Evolutionary conservation across 2,888 invertebrate species (phyloP).

Genomic region (Bugula neritina): DNA sequence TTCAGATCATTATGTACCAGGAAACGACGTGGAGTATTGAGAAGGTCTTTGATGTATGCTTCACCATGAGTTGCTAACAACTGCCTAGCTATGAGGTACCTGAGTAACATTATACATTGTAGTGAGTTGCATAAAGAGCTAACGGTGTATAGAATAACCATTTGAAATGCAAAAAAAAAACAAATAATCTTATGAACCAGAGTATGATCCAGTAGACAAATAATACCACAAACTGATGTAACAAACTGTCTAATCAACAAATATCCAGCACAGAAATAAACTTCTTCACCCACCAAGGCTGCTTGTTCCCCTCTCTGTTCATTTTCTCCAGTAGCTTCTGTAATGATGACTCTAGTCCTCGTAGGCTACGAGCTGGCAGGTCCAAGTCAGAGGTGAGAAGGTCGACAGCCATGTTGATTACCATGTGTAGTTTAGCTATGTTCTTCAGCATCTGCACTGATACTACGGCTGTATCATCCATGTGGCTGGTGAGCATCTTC

Average conservation of each 20-base stretch:
- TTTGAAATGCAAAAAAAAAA: too few relatives aligned
- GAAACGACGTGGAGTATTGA: neutral
- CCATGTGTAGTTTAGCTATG: neutral
- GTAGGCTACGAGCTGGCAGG: neutral
- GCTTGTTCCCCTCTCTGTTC: neutral
- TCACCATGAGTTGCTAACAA: neutral
- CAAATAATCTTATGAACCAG: too few relatives aligned
- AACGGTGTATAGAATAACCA: too few relatives aligned
- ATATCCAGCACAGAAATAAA: neutral
- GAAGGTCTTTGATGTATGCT: slow-evolving; percentile 1
- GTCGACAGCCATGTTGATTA: neutral
- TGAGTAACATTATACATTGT: too few relatives aligned
- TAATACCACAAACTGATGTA: too few relatives aligned
- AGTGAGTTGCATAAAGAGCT: too few relatives aligned
- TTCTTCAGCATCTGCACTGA: neutral
- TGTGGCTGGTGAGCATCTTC: too few relatives aligned
- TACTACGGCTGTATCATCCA: too few relatives aligned
- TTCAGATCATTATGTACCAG: neutral
- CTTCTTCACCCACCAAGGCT: neutral
- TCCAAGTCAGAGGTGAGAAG: neutral
- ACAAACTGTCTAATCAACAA: too few relatives aligned
- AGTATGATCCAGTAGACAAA: too few relatives aligned
- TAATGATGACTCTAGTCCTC: neutral
- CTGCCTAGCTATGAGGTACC: slow-evolving; percentile 10
- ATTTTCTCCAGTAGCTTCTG: neutral